Base-by-base conservation (phyloP, 2,888 invertebrate genomes). In the Fragum sueziense region DNA sequence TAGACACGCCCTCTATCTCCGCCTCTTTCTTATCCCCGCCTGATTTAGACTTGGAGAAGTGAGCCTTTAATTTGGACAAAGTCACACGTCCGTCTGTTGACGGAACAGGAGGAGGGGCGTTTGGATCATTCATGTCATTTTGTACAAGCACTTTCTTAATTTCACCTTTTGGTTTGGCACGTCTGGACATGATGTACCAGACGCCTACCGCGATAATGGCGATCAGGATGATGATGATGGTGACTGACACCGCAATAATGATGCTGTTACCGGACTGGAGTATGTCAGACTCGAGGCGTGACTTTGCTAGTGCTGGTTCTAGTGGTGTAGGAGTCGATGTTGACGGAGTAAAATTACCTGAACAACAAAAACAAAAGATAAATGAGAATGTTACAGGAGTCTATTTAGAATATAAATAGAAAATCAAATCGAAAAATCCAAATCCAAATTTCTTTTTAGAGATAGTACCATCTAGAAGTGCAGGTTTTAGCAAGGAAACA, bases 61-160 rank as follows among this genome's bases (percentile, higher is more conserved):
- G 86, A 41, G 87, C 87, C 80, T 85, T 85, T 51, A 87, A 77
- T 62, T 86, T 86, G 25, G 87, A 85, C 14, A 87, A 72, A n/a
- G 86, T 86, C 37, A 87, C 86, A 20, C 85, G 74, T 2, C 82
- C 87, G 41, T 85, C 86, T 17, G 84, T 62, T 14, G 74, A 57
- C 11, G 76, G 70, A 20, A 70, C 62, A 11, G 73, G 34, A 2
- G 78, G 27, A 2, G 76, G 69, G 1, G 78, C 77, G 65, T 75
- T 82, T 11, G 86, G 85, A 59, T 87, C 87, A 47, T 85, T 86
- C 79, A 84, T 85, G 68, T 87, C 87, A 76, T 85, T 87, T 33
- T 87, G 85, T 47, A 87, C 85, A 27, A 87, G 81, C 27, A 85
- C 84, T 76, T 84, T 85, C 73, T 87, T 86, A 37, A 86, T 86